Base-by-base conservation (phyloP, 2,113 vertebrate species). In the Poecilia latipinna region DNA sequence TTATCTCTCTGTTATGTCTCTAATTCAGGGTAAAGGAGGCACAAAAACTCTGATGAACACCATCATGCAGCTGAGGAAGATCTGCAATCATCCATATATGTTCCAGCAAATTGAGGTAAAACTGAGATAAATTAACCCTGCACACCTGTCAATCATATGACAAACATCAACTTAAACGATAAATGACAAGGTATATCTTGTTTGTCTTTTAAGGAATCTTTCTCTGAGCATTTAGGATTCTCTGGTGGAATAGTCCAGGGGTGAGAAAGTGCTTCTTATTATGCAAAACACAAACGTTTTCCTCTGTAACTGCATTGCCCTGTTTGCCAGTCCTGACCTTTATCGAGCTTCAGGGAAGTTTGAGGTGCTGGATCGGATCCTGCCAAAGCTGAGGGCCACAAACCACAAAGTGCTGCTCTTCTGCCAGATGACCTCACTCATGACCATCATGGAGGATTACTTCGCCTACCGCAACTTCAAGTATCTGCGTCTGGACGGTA, bases 401-500 rank as follows among this genome's bases (percentile, higher is more conserved):
- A 97, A 96, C 91, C 98, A 99, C 91, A 98, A 97, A 85, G 98
- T 99, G 91, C 95, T 99, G 89, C 97, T 99, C 0, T 99, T 99
- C 92, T 99, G 97, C 88, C 98, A 99, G 92, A 99, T 99, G 98
- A 99, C 98, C 63, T 95, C 97, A 0, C 96, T 99, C 75, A 99
- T 99, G 98, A 99, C 98, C 79, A 99, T 99, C 91, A 99, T 99
- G 98, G 98, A 99, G 65, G 98, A 99, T 68, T 99, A 99, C 67
- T 99, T 99, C 7, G 95, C 97, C 0, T 99, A 97, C 79, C 96
- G 98, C 0, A 97, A 90, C 84, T 99, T 98, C 90, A 98, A 98
- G 86, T 99, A 99, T 92, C 96, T 99, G 86, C 94, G 98, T 75
- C 95, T 99, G 66, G 98, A 99, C 1, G 97, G 98, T 99, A 91